phyloP scores from a whole-genome alignment of 2,888 invertebrate genomes.

The Andrena marginata region DNA sequence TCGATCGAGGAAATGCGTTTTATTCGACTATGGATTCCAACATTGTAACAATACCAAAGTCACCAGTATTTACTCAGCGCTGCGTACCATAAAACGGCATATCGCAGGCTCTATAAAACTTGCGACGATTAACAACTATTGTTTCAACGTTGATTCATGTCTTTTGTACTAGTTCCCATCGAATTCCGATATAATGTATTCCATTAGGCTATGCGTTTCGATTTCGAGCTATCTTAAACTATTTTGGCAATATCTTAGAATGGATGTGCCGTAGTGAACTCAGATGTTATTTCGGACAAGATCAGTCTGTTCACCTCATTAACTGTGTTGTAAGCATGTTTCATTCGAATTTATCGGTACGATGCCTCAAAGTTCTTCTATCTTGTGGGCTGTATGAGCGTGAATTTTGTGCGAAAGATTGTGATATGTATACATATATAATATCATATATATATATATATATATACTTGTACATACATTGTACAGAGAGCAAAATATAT shows the following conservation, averaged over 20 bases:
- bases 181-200: slow-evolving; percentile 21
- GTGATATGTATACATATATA: slow-evolving; percentile 62
- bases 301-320: slow-evolving; percentile 32
- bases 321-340: slow-evolving; percentile 26
- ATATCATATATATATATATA: slow-evolving; percentile 50
- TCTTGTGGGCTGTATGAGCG: slow-evolving; percentile 29
- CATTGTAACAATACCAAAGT: slow-evolving; percentile 44
- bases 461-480: slow-evolving; percentile 75
- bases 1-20: slow-evolving; percentile 15
- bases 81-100: slow-evolving; percentile 20
- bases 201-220: slow-evolving; percentile 20
- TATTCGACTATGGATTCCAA: slow-evolving; percentile 37
- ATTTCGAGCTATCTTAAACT: slow-evolving; percentile 17
- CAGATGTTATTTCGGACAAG: slow-evolving; percentile 14
- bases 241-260: slow-evolving; percentile 23
- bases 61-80: slow-evolving; percentile 38
- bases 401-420: slow-evolving; percentile 54
- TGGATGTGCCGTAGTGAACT: slow-evolving; percentile 25
- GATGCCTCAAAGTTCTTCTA: slow-evolving; percentile 48
- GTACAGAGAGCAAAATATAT: slow-evolving; percentile 81
- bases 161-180: slow-evolving; percentile 15
- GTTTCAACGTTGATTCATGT: slow-evolving; percentile 10
- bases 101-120: slow-evolving; percentile 23
- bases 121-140: slow-evolving; percentile 22
- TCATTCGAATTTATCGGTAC: slow-evolving; percentile 33